Evolutionary conservation across 1,140 invertebrate species (phyloP), one percentile per base, ranked within the genome.

Genomic region (Andrena cerasifolii): DNA sequence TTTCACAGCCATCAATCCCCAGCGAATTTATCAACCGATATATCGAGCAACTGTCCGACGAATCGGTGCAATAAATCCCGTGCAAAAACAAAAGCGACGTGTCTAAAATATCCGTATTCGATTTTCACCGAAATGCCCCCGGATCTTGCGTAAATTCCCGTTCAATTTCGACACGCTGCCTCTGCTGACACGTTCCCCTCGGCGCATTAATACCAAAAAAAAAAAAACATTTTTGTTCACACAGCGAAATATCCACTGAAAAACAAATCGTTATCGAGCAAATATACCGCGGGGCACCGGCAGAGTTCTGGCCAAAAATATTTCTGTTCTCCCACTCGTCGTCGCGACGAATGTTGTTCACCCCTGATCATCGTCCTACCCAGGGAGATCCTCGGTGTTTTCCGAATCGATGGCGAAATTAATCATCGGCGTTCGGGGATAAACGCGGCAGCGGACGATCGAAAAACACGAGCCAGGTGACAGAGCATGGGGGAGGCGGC

Each of bases 391-490:
- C 45, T 10, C 26, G n/a, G 49, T 28, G 14, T 36, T 67, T 53
- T 14, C 14, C 7, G 12, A 18, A 0, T 33, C n/a, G 36, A 5
- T 33, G 40, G 3, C 43, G 0, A 45, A 65, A 59, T 26, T 58
- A 78, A 36, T 58, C 47, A 26, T 16, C 24, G n/a, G 24, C 1
- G 12, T 4, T 6, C 8, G 6, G 3, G 58, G 6, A 14, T 21
- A 61, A 36, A 21, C n/a, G 18, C 1, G 40, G 43, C 21, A 14
- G 10, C n/a, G 8, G 8, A 51, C 24, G 26, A 59, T 28, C 59
- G 73, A 24, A 79, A 72, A 75, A 51, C 53, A 33, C 28, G 47
- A 14, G 7, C 26, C 43, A 54, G 61, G 16, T 14, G 61, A 18
- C 16, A 28, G 26, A 14, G 3, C 14, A 24, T 10, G 3, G 18